Evolutionary conservation across 2,113 vertebrate species (phyloP).

Genomic region (Trematomus loennbergii): DNA sequence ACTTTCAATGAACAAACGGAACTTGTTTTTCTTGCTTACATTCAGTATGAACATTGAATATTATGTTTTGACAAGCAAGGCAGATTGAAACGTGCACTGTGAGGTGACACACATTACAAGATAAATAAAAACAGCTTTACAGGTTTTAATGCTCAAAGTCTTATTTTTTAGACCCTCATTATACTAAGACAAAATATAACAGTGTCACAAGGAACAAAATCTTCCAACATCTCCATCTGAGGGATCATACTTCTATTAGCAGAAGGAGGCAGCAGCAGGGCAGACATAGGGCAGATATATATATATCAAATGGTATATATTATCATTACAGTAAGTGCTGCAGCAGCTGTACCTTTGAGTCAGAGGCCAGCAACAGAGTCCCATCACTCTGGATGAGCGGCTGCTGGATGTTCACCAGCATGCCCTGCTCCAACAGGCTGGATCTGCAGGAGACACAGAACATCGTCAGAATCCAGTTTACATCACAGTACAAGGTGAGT

Average conservation of each 20-base stretch:
- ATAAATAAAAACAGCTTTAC: not conserved
- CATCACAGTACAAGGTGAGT: not conserved
- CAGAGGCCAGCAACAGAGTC: conserved; percentile 91
- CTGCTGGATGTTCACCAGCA: conserved; percentile 99
- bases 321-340: not conserved
- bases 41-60: not conserved
- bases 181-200: not conserved
- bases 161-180: not conserved
- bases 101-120: not conserved
- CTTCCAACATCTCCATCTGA: not conserved
- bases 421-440: conserved; percentile 94
- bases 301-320: too few relatives aligned
- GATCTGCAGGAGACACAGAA: conserved; percentile 84
- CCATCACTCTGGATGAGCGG: conserved; percentile 95
- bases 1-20: not conserved
- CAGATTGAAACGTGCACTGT: not conserved
- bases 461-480: conserved; percentile 23
- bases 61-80: not conserved
- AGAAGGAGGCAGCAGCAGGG: conserved; percentile 3
- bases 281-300: not conserved
- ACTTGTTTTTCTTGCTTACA: not conserved
- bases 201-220: not conserved
- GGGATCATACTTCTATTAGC: not conserved
- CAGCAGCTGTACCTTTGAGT: conserved; percentile 88
- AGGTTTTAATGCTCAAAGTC: not conserved